These are phyloP conservation scores for Podabrus alpinus DNA, from an alignment of 2,888 invertebrate genomes.

Conservation along the genomic window DNA sequence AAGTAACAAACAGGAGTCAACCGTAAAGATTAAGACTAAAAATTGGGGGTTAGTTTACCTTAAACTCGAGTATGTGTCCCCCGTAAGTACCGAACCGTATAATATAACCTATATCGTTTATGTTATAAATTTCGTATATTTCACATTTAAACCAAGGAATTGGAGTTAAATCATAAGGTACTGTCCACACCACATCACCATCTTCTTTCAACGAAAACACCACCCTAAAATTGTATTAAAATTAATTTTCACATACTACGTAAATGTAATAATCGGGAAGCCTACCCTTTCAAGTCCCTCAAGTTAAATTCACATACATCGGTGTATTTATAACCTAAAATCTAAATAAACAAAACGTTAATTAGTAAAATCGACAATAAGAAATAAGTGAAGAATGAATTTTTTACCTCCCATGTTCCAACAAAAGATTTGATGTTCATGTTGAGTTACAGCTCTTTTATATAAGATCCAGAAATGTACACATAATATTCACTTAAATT, in stretches of 20 bases:
- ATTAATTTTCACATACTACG: neutral
- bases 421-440: slow-evolving; percentile 58
- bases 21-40: neutral
- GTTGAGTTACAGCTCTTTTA: neutral
- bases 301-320: neutral
- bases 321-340: neutral
- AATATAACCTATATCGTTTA: slow-evolving; percentile 51
- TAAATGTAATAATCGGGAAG: neutral
- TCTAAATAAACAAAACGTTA: neutral
- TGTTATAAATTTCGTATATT: slow-evolving; percentile 64
- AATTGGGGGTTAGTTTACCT: slow-evolving; percentile 44
- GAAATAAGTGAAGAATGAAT: slow-evolving; percentile 24
- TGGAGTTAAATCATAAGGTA: slow-evolving; percentile 59
- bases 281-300: neutral
- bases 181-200: slow-evolving; percentile 68
- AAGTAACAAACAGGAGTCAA: slow-evolving; percentile 7
- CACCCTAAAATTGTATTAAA: slow-evolving; percentile 43
- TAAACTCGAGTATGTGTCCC: slow-evolving; percentile 69
- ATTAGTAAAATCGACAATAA: neutral
- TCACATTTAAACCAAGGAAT: slow-evolving; percentile 69
- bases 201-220: slow-evolving; percentile 63
- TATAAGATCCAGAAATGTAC: neutral
- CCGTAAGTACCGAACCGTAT: slow-evolving; percentile 66
- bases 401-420: slow-evolving; percentile 63
- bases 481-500: neutral